These are phyloP conservation scores for Lycocorax pyrrhopterus DNA, from an alignment of 2,113 vertebrate species.

Conservation along the genomic window DNA sequence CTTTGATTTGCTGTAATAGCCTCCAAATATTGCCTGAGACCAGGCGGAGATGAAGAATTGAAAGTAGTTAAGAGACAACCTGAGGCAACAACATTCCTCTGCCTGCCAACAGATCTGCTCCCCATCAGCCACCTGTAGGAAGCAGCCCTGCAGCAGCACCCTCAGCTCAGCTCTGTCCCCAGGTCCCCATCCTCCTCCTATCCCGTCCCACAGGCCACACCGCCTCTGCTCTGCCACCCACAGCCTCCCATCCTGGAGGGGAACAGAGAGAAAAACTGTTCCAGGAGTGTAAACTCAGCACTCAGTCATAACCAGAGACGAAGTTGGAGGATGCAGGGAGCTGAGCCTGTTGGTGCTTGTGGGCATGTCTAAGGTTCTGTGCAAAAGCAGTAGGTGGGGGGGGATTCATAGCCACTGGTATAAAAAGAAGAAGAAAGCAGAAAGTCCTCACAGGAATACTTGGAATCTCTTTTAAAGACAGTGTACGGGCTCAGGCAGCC, in stretches of 20 bases:
- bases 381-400: not conserved
- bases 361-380: rapidly evolving
- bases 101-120: not conserved
- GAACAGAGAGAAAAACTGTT: rapidly evolving
- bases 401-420: rapidly evolving
- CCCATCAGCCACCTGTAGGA: rapidly evolving
- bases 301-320: rapidly evolving
- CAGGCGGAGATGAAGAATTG: not conserved
- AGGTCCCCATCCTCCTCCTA: not conserved
- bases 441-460: not conserved
- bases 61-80: not conserved
- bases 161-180: not conserved
- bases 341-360: not conserved
- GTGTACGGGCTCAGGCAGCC: not conserved
- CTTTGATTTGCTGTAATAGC: not conserved
- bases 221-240: not conserved
- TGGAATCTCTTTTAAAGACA: not conserved
- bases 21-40: not conserved
- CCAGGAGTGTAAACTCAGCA: rapidly evolving
- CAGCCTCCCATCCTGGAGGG: rapidly evolving
- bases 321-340: rapidly evolving
- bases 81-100: not conserved
- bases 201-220: rapidly evolving
- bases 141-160: not conserved
- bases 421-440: not conserved